phyloP scores from a whole-genome alignment of 2,888 invertebrate species.

The Endomychus coccineus region DNA sequence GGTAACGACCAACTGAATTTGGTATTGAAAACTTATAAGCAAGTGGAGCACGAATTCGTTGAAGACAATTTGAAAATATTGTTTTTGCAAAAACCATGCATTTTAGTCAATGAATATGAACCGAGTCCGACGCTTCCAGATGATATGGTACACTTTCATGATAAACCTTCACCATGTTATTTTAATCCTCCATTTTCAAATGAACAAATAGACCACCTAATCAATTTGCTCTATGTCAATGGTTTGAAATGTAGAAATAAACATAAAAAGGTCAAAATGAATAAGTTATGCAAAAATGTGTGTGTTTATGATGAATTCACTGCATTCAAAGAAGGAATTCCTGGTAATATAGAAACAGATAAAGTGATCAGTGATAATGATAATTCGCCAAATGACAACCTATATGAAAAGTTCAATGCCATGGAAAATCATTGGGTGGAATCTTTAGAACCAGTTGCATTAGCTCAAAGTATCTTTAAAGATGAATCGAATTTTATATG shows the following conservation, averaged over 20 bases:
- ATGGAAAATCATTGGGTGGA: constrained; percentile 26
- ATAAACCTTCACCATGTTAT: constrained; percentile 3
- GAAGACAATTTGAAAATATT: constrained; percentile 20
- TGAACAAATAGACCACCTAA: constrained; percentile 7
- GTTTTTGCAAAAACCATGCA: constrained; percentile 16
- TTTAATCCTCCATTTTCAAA: constrained; percentile 5
- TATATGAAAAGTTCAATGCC: constrained; percentile 5
- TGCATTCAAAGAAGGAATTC: background rate
- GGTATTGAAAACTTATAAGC: constrained; percentile 23
- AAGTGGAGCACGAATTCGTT: constrained; percentile 20
- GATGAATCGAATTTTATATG: constrained; percentile 23
- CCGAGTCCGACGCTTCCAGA: constrained; percentile 2
- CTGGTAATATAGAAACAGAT: no score
- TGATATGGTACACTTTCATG: constrained; percentile 6
- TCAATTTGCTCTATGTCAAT: constrained; percentile 9
- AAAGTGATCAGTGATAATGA: no score
- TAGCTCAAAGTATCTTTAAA: constrained; percentile 26
- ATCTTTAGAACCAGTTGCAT: constrained; percentile 21
- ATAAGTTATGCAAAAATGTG: constrained; percentile 6
- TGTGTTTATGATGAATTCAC: background rate
- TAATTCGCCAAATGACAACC: no score
- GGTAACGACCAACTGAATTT: constrained; percentile 23
- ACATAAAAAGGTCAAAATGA: background rate
- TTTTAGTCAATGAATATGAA: background rate
- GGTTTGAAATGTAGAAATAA: background rate